Base-by-base conservation (phyloP, 2,113 vertebrate species). In the Haliaeetus leucogaster region DNA sequence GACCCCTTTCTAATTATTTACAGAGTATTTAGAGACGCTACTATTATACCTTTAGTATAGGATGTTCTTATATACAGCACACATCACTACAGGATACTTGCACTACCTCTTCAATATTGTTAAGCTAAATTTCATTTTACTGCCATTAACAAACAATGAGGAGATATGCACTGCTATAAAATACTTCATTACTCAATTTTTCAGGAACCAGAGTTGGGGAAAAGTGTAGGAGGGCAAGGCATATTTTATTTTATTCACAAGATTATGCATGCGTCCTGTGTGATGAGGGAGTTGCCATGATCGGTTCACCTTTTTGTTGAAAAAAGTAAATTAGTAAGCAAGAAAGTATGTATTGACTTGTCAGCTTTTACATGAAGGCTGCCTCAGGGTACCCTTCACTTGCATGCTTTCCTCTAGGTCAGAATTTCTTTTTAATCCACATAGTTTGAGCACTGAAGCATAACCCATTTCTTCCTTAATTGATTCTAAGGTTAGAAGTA, bases 391-490 rank as follows among this genome's bases (percentile, higher is more conserved):
- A 94, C 14, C 34, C 83, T 80, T 72, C 62, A 65, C 61, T 42
- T 59, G 29, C 15, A 2, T 78, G 81, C 55, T 52, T 91, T 77
- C 43, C 70, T 87, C 48, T 13, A 3, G 90, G 55, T 30, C 86
- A 93, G 58, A 93, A 79, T 66, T 71, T 67, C 56, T 78, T 82
- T 70, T 66, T 73, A 97, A 96, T 94, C 76, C 67, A 29, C 79
- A 58, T 61, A 66, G 65, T 14, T 87, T 79, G 43, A 73, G 58
- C 86, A 70, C 11, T 94, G 82, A 86, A 84, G 72, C 84, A 87
- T 77, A 90, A 82, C 43, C 42, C 42, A 30, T 89, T 93, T 93
- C 81, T 92, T 93, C 78, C 90, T 93, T 62, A 94, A 91, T 55
- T 91, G 90, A 93, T 85, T 95, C 56, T 68, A 56, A 92, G n/a